phyloP scores from a whole-genome alignment of 2,113 vertebrate species.

The Caloenas nicobarica region DNA sequence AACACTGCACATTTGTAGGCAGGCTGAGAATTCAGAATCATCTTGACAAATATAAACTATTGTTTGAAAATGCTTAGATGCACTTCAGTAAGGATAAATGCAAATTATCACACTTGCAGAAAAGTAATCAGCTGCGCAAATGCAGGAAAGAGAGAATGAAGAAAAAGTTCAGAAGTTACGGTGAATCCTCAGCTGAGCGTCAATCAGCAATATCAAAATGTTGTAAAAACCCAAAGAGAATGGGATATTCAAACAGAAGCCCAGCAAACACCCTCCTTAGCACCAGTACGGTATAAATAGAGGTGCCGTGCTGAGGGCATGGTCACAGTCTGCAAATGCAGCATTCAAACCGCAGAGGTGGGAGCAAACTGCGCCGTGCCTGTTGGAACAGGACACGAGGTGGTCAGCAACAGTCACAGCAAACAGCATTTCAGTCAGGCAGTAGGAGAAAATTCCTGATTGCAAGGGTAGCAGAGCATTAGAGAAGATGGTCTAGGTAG shows the following conservation, averaged over 20 bases:
- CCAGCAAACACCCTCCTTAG: neutral
- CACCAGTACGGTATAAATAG: accelerated
- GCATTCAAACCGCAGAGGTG: neutral
- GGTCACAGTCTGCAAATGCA: accelerated
- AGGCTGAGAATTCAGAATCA: neutral
- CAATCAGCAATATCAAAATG: no score
- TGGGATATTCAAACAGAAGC: neutral
- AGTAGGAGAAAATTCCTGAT: neutral
- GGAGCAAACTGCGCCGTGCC: neutral
- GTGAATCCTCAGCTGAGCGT: neutral
- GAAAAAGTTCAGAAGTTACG: neutral
- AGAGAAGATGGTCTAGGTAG: neutral
- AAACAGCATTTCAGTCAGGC: neutral
- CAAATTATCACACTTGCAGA: neutral
- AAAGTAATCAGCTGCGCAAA: neutral
- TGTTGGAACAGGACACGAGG: neutral
- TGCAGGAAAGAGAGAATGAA: neutral
- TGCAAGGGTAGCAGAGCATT: neutral
- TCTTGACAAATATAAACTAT: neutral
- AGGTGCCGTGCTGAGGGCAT: neutral
- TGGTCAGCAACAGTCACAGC: neutral
- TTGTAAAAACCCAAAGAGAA: neutral
- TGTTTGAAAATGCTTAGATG: neutral
- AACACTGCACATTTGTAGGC: neutral
- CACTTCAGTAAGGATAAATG: neutral